phyloP scores from a whole-genome alignment of 2,888 invertebrate species.

The Cybosia mesomella region DNA sequence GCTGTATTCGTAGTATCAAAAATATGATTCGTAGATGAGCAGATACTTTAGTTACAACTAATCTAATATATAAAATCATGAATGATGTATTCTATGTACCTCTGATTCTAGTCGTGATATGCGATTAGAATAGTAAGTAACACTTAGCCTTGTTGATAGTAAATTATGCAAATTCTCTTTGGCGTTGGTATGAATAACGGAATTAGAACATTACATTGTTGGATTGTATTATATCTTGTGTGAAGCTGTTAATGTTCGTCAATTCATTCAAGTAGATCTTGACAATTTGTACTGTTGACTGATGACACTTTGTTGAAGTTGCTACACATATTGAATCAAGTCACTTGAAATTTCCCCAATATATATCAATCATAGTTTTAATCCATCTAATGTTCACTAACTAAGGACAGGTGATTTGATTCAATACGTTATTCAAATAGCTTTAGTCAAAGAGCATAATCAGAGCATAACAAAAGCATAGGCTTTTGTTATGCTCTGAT shows the following conservation, averaged over 20 bases:
- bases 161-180: slow-evolving; percentile 58
- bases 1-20: too few relatives aligned
- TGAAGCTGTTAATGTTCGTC: neutral
- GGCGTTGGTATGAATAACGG: slow-evolving; percentile 34
- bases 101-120: slow-evolving; percentile 22
- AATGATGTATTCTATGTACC: slow-evolving; percentile 36
- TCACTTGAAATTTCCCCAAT: too few relatives aligned
- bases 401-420: too few relatives aligned
- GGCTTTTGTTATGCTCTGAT: too few relatives aligned
- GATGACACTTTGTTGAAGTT: too few relatives aligned
- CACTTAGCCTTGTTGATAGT: slow-evolving; percentile 56
- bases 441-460: neutral
- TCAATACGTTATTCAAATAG: too few relatives aligned
- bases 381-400: too few relatives aligned
- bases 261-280: neutral
- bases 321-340: too few relatives aligned
- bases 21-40: too few relatives aligned
- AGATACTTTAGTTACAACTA: slow-evolving; percentile 25
- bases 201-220: slow-evolving; percentile 22
- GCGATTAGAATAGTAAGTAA: slow-evolving; percentile 56
- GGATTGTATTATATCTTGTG: slow-evolving; percentile 1
- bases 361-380: too few relatives aligned
- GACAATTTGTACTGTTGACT: too few relatives aligned
- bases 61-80: slow-evolving; percentile 31
- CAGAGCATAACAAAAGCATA: too few relatives aligned